Evolutionary conservation across 2,113 vertebrate genomes (phyloP).

Genomic region (Pterocles orientalis): DNA sequence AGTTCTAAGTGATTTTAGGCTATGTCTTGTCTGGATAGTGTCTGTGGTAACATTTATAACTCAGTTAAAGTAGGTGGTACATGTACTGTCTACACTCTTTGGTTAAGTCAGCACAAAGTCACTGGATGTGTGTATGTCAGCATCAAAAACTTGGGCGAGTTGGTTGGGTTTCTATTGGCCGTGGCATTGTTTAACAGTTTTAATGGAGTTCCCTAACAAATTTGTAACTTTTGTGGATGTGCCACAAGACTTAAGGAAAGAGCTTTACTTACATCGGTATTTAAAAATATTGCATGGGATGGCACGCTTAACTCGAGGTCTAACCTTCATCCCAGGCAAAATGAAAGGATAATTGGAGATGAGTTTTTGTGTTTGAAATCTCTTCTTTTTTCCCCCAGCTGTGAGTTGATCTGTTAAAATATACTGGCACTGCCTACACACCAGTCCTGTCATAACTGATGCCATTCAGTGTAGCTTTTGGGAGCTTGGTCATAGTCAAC

Average conservation of each 20-base stretch:
- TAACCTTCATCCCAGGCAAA: neutral
- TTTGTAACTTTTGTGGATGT: neutral
- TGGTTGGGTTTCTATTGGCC: neutral
- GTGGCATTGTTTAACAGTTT: constrained; percentile 1
- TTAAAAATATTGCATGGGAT: neutral
- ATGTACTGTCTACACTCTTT: neutral
- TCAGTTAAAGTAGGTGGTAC: neutral
- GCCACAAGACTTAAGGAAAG: neutral
- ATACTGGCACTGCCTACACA: neutral
- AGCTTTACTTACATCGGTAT: neutral
- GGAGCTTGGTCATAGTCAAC: neutral
- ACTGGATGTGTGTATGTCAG: neutral
- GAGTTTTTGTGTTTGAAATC: neutral
- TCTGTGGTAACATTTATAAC: neutral
- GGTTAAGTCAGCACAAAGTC: neutral
- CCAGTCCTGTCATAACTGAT: neutral
- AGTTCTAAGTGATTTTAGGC: neutral
- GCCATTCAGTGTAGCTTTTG: neutral
- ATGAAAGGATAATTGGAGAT: neutral
- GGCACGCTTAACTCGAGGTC: neutral
- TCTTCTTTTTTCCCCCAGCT: neutral
- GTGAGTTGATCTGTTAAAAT: neutral
- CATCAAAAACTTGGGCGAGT: neutral
- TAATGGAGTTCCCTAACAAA: neutral
- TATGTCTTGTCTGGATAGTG: neutral